Evolutionary conservation across 1,140 invertebrate genomes (phyloP), one percentile per base, ranked within the genome.

Genomic region (Neocloeon triangulifer): DNA sequence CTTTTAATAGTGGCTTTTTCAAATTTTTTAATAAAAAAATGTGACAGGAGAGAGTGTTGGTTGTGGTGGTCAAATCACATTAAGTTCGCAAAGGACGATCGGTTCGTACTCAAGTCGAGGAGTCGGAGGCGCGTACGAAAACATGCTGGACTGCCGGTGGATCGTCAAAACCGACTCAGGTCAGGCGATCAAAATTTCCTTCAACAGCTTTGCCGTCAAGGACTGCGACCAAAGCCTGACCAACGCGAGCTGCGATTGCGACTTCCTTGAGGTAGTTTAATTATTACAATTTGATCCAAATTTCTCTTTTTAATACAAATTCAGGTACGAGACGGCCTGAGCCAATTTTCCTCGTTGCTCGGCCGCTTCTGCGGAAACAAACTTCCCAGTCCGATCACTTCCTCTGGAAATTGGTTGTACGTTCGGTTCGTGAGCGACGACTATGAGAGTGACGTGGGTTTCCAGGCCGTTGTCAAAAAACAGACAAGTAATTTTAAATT

Each of bases 41-140:
- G n/a, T n/a, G n/a, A n/a, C n/a, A 66, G 62, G 61, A 39, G 45
- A 50, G 27, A 42, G 42, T 0, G 47, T 55, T 30, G 73, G 69
- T 3, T 79, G 75, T 51, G 75, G 75, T 25, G 73, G 72, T 4
- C 43, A 41, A 4, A 40, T 73, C 0, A n/a, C n/a, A 39, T 64
- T 17, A 53, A 46, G 12, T 40, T n/a, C n/a, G n/a, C 39, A 52
- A 7, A 47, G 54, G 16, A 41, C 38, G 5, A 41, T 66, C 8
- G 21, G 36, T 14, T 55, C 59, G 0, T n/a, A n/a, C n/a, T 52
- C 65, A 14, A 64, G 57, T 43, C 48, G 52, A 2, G 51, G 69
- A 38, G 38, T 42, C n/a, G 52, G 59, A 36, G 59, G 63, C 3
- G 48, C 41, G 13, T 73, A 76, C 46, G 63, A 71, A 22, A 37